Conservation (phyloP, 1,140 invertebrate genomes). For the Apis cerana region DNA sequence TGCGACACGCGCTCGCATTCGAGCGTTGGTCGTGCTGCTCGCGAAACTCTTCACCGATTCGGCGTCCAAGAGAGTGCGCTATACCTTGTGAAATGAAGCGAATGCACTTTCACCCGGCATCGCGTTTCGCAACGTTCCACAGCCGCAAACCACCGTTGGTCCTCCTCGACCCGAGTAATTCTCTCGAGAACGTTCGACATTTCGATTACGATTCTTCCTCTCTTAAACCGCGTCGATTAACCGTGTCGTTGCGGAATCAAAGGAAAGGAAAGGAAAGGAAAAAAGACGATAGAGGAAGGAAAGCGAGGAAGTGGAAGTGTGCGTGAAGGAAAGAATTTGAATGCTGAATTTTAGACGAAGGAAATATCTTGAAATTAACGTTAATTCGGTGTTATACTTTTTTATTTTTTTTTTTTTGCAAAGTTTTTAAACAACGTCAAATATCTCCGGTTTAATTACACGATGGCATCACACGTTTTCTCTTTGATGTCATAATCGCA, state of each 20-base stretch:
- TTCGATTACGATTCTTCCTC: slow-evolving; percentile 24
- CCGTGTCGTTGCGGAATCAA: background rate
- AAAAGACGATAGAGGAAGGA: background rate
- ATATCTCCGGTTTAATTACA: too few relatives aligned
- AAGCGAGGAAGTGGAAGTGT: background rate
- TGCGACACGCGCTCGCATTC: slow-evolving; percentile 44
- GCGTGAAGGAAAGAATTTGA: too few relatives aligned
- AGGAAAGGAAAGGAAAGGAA: too few relatives aligned
- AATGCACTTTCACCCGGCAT: slow-evolving; percentile 70
- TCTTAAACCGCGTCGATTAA: background rate
- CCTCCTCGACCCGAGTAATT: slow-evolving; percentile 40
- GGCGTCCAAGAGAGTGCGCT: slow-evolving; percentile 6
- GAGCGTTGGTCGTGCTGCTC: background rate
- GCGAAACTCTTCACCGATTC: slow-evolving; percentile 55
- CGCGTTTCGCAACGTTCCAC: slow-evolving; percentile 59
- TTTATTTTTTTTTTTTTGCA: too few relatives aligned
- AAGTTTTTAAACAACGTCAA: too few relatives aligned
- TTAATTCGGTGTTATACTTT: too few relatives aligned
- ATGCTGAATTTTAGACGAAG: too few relatives aligned
- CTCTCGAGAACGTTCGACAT: slow-evolving; percentile 26
- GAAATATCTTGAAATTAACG: too few relatives aligned
- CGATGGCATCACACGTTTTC: too few relatives aligned
- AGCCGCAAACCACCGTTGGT: background rate
- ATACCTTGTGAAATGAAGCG: slow-evolving; percentile 67
- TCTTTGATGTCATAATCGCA: too few relatives aligned